Conservation (phyloP, 35 echinoderm and acorn worm species). For the Stichopus chloronotus region DNA sequence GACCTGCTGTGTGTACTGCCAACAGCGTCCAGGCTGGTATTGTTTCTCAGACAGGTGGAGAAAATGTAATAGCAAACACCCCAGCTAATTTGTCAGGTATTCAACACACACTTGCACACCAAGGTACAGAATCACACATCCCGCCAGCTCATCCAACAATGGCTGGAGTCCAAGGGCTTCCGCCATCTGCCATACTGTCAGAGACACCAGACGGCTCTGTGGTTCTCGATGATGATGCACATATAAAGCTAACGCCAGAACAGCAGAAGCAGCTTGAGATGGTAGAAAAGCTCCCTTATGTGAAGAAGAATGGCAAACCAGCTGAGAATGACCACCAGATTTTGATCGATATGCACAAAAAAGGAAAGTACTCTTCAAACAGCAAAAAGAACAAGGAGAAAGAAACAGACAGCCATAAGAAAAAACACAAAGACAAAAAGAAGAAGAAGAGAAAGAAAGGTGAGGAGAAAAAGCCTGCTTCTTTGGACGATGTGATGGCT, state of each 20-base stretch:
- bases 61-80: background rate
- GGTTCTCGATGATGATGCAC: conserved; percentile 71
- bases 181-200: background rate
- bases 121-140: background rate
- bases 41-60: background rate
- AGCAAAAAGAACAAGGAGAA: conserved; percentile 67
- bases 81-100: background rate
- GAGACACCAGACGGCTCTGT: background rate
- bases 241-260: conserved; percentile 81
- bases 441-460: conserved; percentile 72
- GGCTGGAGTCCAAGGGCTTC: background rate
- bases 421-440: conserved; percentile 90
- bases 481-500: conserved; percentile 83
- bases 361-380: conserved; percentile 61
- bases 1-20: conserved; percentile 63
- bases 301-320: conserved; percentile 95
- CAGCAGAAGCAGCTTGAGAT: conserved; percentile 97
- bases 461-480: conserved; percentile 57
- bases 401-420: conserved; percentile 74
- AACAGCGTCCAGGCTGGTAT: background rate
- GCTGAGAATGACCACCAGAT: conserved; percentile 83
- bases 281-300: conserved; percentile 91
- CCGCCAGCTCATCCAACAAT: background rate
- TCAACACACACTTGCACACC: background rate
- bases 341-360: conserved; percentile 82